Percentiles rank a stretch among this genome's conserved stretches.
These are phyloP conservation scores for Magallana nippona DNA, from an alignment of 2,888 invertebrate species.

Conservation along the genomic window DNA sequence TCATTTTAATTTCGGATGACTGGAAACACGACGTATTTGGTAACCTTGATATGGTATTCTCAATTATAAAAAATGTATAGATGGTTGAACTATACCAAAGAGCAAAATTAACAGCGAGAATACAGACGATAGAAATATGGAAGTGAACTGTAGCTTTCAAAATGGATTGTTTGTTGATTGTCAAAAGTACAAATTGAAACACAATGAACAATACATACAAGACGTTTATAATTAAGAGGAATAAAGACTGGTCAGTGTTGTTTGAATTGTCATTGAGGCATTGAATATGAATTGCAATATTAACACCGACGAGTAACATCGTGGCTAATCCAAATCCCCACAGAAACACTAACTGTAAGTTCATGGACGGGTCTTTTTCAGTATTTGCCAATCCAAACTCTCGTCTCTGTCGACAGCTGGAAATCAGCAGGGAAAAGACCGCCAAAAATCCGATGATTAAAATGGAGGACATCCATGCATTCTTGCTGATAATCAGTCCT, in stretches of 20 bases:
- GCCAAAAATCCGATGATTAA: not conserved
- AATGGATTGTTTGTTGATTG: not conserved
- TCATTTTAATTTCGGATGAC: not conserved
- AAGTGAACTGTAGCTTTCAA: not conserved
- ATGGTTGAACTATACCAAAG: constrained; percentile 10
- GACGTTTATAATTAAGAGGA: not conserved
- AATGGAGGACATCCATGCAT: too few species aligned
- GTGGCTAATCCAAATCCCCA: not conserved
- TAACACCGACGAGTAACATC: not conserved
- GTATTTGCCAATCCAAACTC: not conserved
- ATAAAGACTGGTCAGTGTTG: not conserved
- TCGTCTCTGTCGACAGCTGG: not conserved
- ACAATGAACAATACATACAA: not conserved
- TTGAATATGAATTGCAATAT: not conserved
- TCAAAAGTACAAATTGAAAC: not conserved
- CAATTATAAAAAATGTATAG: not conserved
- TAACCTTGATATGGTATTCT: not conserved
- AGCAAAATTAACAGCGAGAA: not conserved
- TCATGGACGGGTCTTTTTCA: not conserved
- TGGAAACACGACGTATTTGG: not conserved
- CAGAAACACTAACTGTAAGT: not conserved
- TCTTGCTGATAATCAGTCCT: too few species aligned
- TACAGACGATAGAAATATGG: not conserved
- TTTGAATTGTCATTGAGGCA: not conserved
- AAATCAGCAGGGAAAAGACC: too few species aligned